Conservation (phyloP, 1,140 invertebrate species). For the Leptopilina clavipes region DNA sequence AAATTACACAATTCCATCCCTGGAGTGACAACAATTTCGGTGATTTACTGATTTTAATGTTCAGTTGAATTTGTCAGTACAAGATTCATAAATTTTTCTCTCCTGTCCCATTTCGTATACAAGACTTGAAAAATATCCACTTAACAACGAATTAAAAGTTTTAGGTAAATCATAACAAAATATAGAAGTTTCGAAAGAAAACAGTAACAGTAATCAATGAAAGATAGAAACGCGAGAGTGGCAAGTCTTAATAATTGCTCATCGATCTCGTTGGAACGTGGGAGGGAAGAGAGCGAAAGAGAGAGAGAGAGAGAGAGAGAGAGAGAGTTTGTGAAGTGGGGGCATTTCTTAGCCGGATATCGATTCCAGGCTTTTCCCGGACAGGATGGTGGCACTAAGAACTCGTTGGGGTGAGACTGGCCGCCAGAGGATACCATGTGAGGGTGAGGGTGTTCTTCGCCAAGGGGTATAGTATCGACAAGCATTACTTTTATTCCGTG, state of each 20-base stretch:
- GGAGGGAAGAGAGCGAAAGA: constrained; percentile 23
- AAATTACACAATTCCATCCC: no score
- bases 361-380: constrained; percentile 65
- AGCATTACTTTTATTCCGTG: constrained; percentile 76
- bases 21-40: no score
- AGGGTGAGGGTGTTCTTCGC: constrained; percentile 52
- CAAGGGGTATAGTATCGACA: constrained; percentile 55
- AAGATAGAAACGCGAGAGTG: neutral
- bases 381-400: constrained; percentile 55
- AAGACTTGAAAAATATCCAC: no score
- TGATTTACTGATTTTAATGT: no score
- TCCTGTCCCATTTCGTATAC: no score
- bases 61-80: no score
- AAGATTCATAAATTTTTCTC: no score
- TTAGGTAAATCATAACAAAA: neutral
- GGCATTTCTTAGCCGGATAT: constrained; percentile 70
- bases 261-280: constrained; percentile 57
- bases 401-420: constrained; percentile 51
- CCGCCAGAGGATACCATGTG: constrained; percentile 52
- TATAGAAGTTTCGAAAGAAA: constrained; percentile 16
- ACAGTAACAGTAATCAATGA: neutral
- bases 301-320: constrained; percentile 39
- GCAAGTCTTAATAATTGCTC: constrained; percentile 62
- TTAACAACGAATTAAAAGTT: no score
- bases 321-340: constrained; percentile 31